Conservation (phyloP, 2,113 vertebrate genomes). For the Leucopternis melanops region DNA sequence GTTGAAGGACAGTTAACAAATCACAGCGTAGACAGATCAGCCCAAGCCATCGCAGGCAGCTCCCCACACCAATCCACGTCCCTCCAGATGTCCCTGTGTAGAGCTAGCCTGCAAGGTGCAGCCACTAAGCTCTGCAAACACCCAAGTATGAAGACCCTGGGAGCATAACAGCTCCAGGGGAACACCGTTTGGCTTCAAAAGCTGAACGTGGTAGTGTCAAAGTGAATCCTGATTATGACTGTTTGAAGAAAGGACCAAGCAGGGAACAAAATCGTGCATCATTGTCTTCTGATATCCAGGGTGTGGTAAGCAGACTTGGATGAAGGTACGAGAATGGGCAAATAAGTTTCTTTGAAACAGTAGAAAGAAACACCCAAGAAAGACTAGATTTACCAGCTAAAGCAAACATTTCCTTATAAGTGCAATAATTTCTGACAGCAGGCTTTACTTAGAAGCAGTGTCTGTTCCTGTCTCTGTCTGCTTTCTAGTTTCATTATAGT, state of each 20-base stretch:
- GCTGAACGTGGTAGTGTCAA: neutral
- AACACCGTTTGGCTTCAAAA: neutral
- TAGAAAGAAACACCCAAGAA: neutral
- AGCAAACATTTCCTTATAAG: neutral
- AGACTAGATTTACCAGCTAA: neutral
- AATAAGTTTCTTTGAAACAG: neutral
- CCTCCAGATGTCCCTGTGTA: neutral
- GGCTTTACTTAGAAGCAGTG: neutral
- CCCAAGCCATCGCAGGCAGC: accelerated
- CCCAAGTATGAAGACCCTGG: neutral
- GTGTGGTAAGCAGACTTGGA: neutral
- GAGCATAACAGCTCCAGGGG: neutral
- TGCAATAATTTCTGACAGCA: neutral
- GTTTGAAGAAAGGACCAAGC: neutral
- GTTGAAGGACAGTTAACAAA: neutral
- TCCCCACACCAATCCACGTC: neutral
- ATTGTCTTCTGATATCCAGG: neutral
- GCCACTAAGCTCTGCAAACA: neutral
- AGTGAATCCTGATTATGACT: neutral
- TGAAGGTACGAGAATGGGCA: neutral
- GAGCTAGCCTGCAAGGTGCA: neutral
- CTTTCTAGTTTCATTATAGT: neutral
- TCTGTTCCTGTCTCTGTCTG: neutral
- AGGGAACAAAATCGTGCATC: neutral
- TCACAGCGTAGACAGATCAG: neutral